These are phyloP conservation scores for Onychomys torridus DNA, from an alignment of 2,797 vertebrate species.

Conservation along the genomic window DNA sequence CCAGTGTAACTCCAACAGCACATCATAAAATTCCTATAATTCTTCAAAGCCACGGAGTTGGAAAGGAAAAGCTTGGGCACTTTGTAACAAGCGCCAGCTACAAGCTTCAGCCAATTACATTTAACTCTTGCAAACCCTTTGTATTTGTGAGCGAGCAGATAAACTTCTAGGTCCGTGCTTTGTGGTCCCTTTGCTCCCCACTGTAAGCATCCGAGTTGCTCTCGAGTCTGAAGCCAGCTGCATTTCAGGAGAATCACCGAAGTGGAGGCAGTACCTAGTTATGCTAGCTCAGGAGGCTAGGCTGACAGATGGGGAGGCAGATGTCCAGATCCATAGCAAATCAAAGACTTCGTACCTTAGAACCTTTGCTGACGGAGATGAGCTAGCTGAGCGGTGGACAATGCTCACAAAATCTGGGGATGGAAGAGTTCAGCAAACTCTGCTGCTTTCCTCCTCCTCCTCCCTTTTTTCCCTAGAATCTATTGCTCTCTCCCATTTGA, in stretches of 20 bases:
- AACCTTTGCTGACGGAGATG: conserved; percentile 76
- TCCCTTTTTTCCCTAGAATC: conserved; percentile 68
- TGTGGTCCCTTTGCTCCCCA: conserved; percentile 65
- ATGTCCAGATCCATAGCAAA: conserved; percentile 86
- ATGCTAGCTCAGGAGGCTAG: conserved; percentile 75
- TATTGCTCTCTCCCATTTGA: conserved; percentile 80
- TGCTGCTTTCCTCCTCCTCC: conserved; percentile 74
- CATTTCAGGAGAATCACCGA: conserved; percentile 78
- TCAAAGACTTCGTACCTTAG: conserved; percentile 85
- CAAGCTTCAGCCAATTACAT: conserved; percentile 82
- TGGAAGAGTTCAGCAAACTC: conserved; percentile 82
- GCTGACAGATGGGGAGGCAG: conserved; percentile 90
- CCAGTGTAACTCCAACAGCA: conserved; percentile 88
- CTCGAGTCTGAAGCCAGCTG: conserved; percentile 49
- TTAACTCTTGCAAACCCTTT: conserved; percentile 86
- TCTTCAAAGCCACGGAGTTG: conserved; percentile 88
- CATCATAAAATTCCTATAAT: conserved; percentile 90
- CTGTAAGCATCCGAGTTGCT: conserved; percentile 69
- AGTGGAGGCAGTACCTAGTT: conserved; percentile 86
- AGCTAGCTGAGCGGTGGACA: conserved; percentile 63
- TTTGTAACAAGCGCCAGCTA: conserved; percentile 86
- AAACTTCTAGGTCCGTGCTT: conserved; percentile 14
- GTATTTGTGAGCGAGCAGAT: conserved; percentile 14
- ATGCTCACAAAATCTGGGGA: conserved; percentile 48
- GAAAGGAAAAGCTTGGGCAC: conserved; percentile 84